Evolutionary conservation across 2,797 vertebrate genomes (phyloP), one percentile per base, ranked within the genome.

Genomic region (Triplophysa bombifrons): DNA sequence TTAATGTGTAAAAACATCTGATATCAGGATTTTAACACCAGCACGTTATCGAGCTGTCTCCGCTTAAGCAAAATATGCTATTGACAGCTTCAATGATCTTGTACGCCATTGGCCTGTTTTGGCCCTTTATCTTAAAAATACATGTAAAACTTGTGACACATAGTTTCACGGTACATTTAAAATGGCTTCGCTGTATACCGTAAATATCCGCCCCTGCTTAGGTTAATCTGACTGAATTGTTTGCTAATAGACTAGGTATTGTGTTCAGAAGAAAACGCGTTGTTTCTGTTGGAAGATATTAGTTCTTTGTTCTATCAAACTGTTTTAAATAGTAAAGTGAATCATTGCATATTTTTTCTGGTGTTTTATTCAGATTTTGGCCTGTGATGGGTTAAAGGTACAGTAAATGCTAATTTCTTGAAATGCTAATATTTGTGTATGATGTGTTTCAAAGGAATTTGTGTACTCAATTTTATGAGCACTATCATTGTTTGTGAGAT

Each of bases 1-100:
- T 82, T 46, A 76, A 56, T 73, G 55, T 78, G 67, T 71, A 53
- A 77, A 50, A 13, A 53, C 68, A 30, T 30, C 82, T 76, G 71
- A 84, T 79, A 88, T 84, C 69, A 80, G 82, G 86, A 90, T 87
- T 88, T 84, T 19, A 86, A 85, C 88, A 91, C 90, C 91, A 92
- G 89, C 90, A 82, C 75, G 83, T 85, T 70, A 87, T 85, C 79
- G 38, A 71, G 13, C 56, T 27, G 30, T 69, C 50, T 84, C 19
- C 76, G 14, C 75, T 50, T 46, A 41, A 50, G 27, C 25, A 48
- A 79, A 85, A 76, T 4, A 30, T 14, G 41, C 71, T 72, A 22
- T 10, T 82, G 61, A 82, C 19, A 56, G 70, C 64, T 81, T 74
- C 76, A 19, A 70, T 81, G 81, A 48, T 74, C 30, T 19, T 38